Percentiles rank a stretch among this genome's conserved stretches.
phyloP scores from a whole-genome alignment of 1,140 invertebrate species.

The Eupristina koningsbergeri region DNA sequence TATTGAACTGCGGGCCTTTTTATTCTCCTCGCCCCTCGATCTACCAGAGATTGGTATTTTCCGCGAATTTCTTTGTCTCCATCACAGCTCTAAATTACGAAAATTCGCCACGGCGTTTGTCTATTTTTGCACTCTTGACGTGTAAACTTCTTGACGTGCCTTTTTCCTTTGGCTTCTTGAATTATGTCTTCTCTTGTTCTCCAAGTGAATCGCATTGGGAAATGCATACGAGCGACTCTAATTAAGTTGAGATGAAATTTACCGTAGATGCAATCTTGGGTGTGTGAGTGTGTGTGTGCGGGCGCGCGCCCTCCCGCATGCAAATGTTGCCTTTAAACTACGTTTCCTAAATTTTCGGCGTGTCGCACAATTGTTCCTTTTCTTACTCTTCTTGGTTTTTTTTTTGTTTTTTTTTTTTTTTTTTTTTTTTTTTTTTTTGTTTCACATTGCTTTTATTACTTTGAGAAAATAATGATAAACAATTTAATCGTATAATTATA shows the following conservation, averaged over 20 bases:
- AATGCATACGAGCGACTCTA: neutral
- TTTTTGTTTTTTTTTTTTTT: no score
- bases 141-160: neutral
- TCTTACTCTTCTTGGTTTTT: no score
- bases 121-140: neutral
- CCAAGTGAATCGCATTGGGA: neutral
- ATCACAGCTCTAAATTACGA: neutral
- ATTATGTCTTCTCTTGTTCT: constrained; percentile 1
- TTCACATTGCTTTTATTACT: neutral
- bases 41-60: neutral
- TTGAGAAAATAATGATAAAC: constrained; percentile 16
- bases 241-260: neutral
- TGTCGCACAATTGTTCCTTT: no score
- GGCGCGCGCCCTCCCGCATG: neutral
- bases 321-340: neutral
- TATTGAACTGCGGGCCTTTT: constrained; percentile 19
- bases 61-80: constrained; percentile 17
- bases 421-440: no score
- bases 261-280: neutral
- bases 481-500: constrained; percentile 1
- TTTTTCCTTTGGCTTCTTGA: neutral
- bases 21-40: neutral
- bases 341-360: no score
- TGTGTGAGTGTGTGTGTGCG: neutral
- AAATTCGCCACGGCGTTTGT: neutral